Conservation (phyloP, 2,888 invertebrate genomes). For the Thecophora atra region DNA sequence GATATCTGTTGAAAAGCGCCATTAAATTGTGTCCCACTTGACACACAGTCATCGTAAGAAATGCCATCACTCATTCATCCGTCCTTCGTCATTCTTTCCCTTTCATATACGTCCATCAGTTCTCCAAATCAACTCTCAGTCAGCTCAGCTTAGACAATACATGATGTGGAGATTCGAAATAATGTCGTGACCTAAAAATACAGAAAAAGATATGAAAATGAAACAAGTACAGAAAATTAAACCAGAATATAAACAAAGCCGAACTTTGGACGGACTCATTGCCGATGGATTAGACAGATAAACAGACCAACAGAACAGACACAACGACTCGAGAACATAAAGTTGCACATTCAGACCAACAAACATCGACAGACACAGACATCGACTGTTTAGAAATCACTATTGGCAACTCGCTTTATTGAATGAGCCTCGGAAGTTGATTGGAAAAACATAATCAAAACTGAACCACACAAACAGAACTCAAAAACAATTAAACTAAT, state of each 20-base stretch:
- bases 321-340: too few species aligned
- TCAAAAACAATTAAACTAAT: background rate
- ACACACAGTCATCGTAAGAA: background rate
- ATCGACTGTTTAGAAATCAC: background rate
- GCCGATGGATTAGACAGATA: too few species aligned
- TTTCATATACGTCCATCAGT: background rate
- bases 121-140: background rate
- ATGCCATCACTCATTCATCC: background rate
- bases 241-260: background rate
- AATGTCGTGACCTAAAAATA: constrained; percentile 30
- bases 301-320: too few species aligned
- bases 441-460: constrained; percentile 1
- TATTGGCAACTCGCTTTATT: background rate
- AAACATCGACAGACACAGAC: background rate
- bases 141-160: background rate
- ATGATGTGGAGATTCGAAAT: constrained; percentile 6
- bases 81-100: background rate
- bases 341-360: too few species aligned
- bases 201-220: background rate
- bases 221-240: background rate
- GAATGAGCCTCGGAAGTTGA: background rate
- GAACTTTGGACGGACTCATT: too few species aligned
- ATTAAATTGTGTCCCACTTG: too few species aligned
- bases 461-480: background rate
- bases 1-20: too few species aligned